phyloP scores from a whole-genome alignment of 2,113 vertebrate genomes.

The Cebus imitator region DNA sequence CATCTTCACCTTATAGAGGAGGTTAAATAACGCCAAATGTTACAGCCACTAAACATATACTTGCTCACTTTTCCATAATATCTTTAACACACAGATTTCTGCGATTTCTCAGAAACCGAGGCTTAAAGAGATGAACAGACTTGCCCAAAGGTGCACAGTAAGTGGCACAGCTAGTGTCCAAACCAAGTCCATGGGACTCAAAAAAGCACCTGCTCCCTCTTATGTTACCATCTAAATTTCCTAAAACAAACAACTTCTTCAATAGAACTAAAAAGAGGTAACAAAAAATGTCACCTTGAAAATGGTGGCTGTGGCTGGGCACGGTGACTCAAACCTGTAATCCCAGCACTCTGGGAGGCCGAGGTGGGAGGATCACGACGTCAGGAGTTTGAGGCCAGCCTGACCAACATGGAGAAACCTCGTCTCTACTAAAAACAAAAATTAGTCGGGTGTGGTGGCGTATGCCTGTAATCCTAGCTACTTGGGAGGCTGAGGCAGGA shows the following conservation, averaged over 20 bases:
- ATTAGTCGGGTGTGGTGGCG: too few species aligned
- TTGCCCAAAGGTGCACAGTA: neutral
- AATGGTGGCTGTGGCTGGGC: neutral
- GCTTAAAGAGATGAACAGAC: neutral
- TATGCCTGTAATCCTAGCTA: too few species aligned
- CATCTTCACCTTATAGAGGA: neutral
- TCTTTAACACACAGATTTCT: neutral
- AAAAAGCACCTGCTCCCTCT: neutral
- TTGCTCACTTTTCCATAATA: neutral
- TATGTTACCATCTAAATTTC: neutral
- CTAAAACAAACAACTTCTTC: constrained; percentile 26
- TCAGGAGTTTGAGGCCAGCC: too few species aligned
- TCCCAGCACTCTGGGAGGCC: too few species aligned
- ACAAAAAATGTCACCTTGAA: neutral
- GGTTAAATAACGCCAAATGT: neutral
- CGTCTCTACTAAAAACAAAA: too few species aligned
- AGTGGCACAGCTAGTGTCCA: neutral
- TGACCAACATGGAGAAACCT: too few species aligned
- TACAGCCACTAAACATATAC: neutral
- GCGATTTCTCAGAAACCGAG: neutral
- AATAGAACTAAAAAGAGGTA: neutral
- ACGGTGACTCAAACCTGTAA: too few species aligned
- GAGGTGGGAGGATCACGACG: too few species aligned
- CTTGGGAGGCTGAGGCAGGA: too few species aligned
- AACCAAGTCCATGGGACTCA: neutral